Evolutionary conservation across 2,113 vertebrate genomes (phyloP).

Genomic region (Gorilla gorilla): DNA sequence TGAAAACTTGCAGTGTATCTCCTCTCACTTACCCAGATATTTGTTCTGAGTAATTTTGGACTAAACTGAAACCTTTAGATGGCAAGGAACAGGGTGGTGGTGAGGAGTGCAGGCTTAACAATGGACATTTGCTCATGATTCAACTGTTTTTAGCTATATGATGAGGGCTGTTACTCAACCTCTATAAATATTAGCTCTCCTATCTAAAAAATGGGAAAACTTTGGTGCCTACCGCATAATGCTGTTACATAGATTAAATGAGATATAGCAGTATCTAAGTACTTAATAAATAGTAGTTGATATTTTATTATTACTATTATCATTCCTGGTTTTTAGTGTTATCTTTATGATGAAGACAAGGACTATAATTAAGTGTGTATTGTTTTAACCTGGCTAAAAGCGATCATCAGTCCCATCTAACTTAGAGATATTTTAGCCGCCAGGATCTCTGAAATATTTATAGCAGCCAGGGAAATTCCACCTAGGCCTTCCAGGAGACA

Average conservation of each 20-base stretch:
- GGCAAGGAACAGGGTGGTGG: too few species aligned
- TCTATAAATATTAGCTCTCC: background rate
- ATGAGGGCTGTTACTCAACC: background rate
- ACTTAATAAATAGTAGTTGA: background rate
- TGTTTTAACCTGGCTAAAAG: constrained; percentile 19
- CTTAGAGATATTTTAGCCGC: background rate
- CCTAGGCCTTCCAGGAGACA: background rate
- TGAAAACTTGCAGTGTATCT: background rate
- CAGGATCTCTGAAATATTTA: constrained; percentile 64
- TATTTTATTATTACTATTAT: background rate
- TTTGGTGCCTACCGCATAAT: background rate
- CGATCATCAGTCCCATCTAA: background rate
- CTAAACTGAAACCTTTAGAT: background rate
- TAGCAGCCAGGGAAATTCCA: constrained; percentile 34
- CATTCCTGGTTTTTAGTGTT: background rate
- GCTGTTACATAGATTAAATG: background rate
- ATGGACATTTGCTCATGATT: background rate
- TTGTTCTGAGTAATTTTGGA: background rate
- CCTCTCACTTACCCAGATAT: background rate
- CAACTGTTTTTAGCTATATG: background rate
- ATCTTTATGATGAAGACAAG: background rate
- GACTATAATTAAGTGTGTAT: background rate
- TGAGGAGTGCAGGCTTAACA: background rate
- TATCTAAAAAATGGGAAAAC: background rate
- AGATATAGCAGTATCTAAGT: background rate